phyloP scores from a whole-genome alignment of 1,140 invertebrate genomes.

The roundworm (Caenorhabditis elegans) region DNA sequence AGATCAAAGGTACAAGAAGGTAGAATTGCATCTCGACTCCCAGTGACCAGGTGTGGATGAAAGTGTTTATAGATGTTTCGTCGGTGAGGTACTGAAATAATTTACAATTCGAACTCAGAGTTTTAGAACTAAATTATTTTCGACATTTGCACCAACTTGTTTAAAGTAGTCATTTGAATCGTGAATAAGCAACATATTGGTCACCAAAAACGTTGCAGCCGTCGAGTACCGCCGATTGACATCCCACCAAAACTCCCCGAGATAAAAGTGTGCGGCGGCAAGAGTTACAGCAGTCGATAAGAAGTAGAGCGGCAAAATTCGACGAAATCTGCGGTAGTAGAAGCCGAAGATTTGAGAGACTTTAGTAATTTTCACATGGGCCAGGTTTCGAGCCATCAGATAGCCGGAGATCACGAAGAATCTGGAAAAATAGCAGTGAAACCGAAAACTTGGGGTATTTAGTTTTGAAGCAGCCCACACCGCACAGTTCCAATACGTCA shows the following conservation, averaged over 20 bases:
- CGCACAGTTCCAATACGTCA: no score
- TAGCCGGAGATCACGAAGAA: constrained; percentile 34
- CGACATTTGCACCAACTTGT: no score
- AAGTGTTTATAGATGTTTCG: not conserved
- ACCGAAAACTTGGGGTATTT: no score
- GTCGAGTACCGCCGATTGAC: not conserved
- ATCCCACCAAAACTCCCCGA: not conserved
- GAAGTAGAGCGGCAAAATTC: constrained; percentile 27
- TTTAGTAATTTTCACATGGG: not conserved
- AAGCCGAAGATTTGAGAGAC: not conserved
- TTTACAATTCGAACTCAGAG: no score
- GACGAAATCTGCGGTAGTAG: not conserved
- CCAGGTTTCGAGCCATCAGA: constrained; percentile 19
- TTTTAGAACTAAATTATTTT: no score
- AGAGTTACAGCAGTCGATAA: not conserved
- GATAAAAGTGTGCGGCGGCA: not conserved
- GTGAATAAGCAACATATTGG: not conserved
- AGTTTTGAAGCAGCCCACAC: no score
- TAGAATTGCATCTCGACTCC: constrained; percentile 32
- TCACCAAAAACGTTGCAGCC: not conserved
- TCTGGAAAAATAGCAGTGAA: constrained; percentile 7
- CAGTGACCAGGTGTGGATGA: constrained; percentile 24
- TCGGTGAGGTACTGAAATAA: constrained; percentile 5
- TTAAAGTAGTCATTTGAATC: not conserved
- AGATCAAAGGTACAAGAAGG: constrained; percentile 16